These are phyloP conservation scores for Rhinatrema bivittatum DNA, from an alignment of 2,797 vertebrate species.

Conservation along the genomic window DNA sequence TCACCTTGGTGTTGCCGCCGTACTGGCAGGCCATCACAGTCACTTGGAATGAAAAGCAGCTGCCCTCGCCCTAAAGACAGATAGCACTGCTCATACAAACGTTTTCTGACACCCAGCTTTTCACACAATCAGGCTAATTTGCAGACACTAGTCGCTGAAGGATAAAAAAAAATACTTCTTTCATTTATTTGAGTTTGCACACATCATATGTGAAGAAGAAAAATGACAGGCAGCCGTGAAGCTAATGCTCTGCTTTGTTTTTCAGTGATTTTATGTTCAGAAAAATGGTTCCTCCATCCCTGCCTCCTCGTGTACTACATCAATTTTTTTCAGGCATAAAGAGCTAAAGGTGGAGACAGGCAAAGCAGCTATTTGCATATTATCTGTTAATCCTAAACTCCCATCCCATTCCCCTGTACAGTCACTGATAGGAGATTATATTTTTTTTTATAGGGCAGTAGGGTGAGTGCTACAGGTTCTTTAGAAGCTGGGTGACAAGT, in stretches of 20 bases:
- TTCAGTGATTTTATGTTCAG: rapidly evolving
- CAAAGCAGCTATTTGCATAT: no score
- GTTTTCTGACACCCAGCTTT: constrained; percentile 28
- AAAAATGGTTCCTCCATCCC: not conserved
- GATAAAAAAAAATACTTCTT: constrained; percentile 13
- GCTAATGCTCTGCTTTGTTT: not conserved
- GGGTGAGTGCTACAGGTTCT: no score
- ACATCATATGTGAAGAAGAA: not conserved
- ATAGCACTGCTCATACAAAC: constrained; percentile 17
- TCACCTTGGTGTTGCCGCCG: constrained; percentile 19
- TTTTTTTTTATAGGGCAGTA: no score
- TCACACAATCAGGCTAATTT: constrained; percentile 39
- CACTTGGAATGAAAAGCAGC: constrained; percentile 27
- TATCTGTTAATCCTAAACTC: no score
- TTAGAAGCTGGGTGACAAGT: no score
- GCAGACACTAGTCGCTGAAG: constrained; percentile 1
- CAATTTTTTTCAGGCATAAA: no score
- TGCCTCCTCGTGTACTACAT: no score
- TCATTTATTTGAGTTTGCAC: constrained; percentile 7
- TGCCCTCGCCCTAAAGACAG: constrained; percentile 29
- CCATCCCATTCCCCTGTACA: no score
- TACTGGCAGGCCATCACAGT: constrained; percentile 32
- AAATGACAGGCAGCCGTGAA: rapidly evolving
- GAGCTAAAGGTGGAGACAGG: no score
- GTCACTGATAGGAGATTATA: no score